Percentiles rank a stretch among this genome's conserved stretches.
These are phyloP conservation scores for Hedya salicella DNA, from an alignment of 2,888 invertebrate genomes.

Conservation along the genomic window DNA sequence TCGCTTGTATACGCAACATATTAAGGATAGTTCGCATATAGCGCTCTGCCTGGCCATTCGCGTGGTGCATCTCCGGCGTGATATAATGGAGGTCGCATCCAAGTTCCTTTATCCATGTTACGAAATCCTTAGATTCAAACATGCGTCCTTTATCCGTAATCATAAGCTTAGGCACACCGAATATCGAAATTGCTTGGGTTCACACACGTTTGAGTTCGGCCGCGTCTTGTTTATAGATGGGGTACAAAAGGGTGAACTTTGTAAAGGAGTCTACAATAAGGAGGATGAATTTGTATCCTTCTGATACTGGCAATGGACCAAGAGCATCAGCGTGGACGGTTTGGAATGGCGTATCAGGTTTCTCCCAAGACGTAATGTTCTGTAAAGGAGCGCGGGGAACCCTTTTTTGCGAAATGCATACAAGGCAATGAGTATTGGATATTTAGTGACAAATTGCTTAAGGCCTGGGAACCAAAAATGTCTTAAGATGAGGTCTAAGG, in stretches of 20 bases:
- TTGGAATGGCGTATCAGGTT: not conserved
- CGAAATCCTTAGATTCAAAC: too few species aligned
- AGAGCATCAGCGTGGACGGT: not conserved
- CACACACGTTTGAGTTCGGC: too few species aligned
- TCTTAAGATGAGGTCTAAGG: constrained; percentile 28
- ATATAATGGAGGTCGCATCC: not conserved
- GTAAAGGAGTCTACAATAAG: not conserved
- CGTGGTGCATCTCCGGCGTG: not conserved
- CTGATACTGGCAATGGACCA: not conserved
- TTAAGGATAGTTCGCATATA: not conserved
- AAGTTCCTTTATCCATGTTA: too few species aligned
- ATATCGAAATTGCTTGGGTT: too few species aligned
- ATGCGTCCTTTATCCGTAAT: too few species aligned
- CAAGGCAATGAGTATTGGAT: not conserved
- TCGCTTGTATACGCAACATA: too few species aligned
- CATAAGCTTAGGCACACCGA: too few species aligned
- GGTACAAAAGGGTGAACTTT: not conserved
- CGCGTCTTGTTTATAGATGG: too few species aligned
- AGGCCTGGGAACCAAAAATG: constrained; percentile 37
- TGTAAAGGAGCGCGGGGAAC: not conserved
- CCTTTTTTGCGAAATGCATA: constrained; percentile 13
- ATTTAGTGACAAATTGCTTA: not conserved
- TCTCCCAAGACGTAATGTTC: not conserved
- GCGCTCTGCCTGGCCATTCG: not conserved
- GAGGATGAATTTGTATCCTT: not conserved